Percentiles rank a stretch among this genome's conserved stretches.
phyloP scores from a whole-genome alignment of 2,113 vertebrate genomes.

The Notechis scutatus region DNA sequence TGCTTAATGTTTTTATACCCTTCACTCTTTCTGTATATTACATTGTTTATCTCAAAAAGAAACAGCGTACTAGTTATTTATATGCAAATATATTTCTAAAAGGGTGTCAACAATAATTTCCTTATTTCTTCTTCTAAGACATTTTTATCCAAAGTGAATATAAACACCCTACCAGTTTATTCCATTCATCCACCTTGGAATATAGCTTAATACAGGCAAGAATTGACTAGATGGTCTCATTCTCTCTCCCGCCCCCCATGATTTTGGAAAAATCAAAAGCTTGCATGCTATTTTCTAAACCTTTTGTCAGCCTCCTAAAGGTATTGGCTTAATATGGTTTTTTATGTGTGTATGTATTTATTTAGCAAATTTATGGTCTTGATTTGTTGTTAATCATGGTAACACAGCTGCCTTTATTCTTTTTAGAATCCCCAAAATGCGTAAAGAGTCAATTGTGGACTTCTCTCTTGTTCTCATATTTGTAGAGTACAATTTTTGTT shows the following conservation, averaged over 20 bases:
- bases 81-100: neutral
- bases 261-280: neutral
- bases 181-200: neutral
- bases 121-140: neutral
- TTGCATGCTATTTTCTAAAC: neutral
- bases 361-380: neutral
- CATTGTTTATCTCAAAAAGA: neutral
- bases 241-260: neutral
- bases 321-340: neutral
- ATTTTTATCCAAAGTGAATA: neutral
- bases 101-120: neutral
- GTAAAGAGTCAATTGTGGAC: neutral
- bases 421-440: neutral
- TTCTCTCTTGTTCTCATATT: neutral
- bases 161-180: neutral
- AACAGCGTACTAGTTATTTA: neutral
- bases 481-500: neutral
- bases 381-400: neutral
- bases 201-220: neutral
- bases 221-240: neutral
- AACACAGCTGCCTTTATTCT: neutral
- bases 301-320: neutral
- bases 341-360: neutral
- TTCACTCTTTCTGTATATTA: neutral
- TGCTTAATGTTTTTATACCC: neutral